These are phyloP conservation scores for Argentina silus DNA, from an alignment of 2,797 vertebrate genomes.

Conservation along the genomic window DNA sequence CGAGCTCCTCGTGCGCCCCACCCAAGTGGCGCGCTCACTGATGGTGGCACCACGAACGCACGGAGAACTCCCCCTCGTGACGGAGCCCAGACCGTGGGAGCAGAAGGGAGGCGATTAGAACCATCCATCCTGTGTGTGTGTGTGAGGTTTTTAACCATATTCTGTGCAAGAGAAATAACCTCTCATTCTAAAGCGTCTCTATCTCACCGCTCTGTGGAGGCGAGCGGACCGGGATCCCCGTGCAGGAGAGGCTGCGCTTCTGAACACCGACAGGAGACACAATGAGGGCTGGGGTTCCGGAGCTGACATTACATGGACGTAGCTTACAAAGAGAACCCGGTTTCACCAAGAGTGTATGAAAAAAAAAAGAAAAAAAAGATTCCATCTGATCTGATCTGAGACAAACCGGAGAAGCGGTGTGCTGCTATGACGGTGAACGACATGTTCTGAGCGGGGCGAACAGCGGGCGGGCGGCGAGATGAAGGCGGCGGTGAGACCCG, in stretches of 20 bases:
- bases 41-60: conserved; percentile 39
- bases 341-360: background rate
- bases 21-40: conserved; percentile 56
- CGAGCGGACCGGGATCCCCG: background rate
- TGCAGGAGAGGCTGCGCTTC: conserved; percentile 34
- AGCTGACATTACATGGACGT: conserved; percentile 26
- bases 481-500: conserved; percentile 73
- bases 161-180: background rate
- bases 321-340: background rate
- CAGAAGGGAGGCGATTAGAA: conserved; percentile 21
- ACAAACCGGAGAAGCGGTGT: conserved; percentile 20
- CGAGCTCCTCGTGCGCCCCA: conserved; percentile 42
- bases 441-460: conserved; percentile 70
- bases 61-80: conserved; percentile 49
- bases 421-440: conserved; percentile 26
- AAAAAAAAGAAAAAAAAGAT: background rate
- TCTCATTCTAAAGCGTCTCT: too few relatives aligned
- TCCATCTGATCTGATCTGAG: background rate
- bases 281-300: conserved; percentile 22
- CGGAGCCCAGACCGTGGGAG: conserved; percentile 17
- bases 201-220: background rate
- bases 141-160: background rate
- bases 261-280: background rate
- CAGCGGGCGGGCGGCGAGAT: conserved; percentile 58
- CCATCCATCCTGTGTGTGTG: conserved; percentile 6